phyloP scores from a whole-genome alignment of 2,113 vertebrate genomes.

The Thamnophis sirtalis region DNA sequence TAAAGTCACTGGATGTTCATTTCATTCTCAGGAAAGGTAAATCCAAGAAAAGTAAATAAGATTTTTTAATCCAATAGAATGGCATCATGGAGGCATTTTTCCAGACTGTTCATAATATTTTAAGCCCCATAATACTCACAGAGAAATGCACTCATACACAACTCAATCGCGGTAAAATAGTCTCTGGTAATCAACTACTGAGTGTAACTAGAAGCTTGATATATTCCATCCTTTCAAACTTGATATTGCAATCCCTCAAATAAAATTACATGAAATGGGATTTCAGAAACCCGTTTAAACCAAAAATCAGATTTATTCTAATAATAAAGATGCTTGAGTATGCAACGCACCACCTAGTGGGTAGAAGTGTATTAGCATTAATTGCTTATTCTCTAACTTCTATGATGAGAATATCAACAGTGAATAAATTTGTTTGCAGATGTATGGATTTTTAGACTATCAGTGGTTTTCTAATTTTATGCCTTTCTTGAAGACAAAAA shows the following conservation, averaged over 20 bases:
- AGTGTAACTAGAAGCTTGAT: neutral
- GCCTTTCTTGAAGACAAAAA: neutral
- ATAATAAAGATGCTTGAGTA: neutral
- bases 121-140: neutral
- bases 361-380: neutral
- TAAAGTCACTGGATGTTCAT: neutral
- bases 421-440: neutral
- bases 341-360: neutral
- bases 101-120: neutral
- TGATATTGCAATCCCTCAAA: neutral
- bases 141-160: neutral
- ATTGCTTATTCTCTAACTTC: neutral
- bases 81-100: neutral
- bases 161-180: neutral
- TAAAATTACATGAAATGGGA: neutral
- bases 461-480: neutral
- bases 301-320: neutral
- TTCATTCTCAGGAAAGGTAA: neutral
- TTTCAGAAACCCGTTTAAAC: neutral
- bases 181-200: neutral
- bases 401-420: neutral
- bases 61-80: neutral
- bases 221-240: neutral
- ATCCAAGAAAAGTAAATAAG: neutral
- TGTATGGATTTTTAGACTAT: neutral